A percentile compares a stretch with the other conserved stretches of the same genome.
These are phyloP conservation scores for Marisa cornuarietis DNA, from an alignment of 1,140 invertebrate species.

Conservation along the genomic window DNA sequence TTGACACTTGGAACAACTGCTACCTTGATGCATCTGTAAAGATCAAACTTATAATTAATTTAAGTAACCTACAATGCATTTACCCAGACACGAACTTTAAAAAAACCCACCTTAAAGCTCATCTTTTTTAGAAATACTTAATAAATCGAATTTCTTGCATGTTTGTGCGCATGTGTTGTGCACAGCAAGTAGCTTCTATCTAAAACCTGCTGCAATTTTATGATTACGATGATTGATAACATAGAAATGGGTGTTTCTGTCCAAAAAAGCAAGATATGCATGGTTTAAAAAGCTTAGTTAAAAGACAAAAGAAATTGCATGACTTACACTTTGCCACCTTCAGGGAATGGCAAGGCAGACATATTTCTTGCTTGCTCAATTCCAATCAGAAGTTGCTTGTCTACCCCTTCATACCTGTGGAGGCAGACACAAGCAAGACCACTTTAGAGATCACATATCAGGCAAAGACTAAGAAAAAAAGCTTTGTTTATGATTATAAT, in stretches of 20 bases:
- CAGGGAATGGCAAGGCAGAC: constrained; percentile 81
- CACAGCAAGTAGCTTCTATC: too few species aligned
- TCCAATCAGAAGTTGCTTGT: constrained; percentile 83
- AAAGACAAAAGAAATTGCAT: not conserved
- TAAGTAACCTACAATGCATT: too few species aligned
- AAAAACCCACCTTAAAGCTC: too few species aligned
- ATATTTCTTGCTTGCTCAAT: constrained; percentile 91
- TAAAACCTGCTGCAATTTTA: too few species aligned
- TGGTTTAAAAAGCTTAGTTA: too few species aligned
- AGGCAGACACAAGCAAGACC: not conserved
- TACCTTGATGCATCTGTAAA: constrained; percentile 79
- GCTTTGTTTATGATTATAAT: not conserved
- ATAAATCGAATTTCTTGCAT: too few species aligned
- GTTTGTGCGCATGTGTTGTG: too few species aligned
- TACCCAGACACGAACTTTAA: too few species aligned
- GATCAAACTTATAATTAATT: not conserved
- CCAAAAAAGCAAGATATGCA: too few species aligned
- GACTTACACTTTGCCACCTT: constrained; percentile 81
- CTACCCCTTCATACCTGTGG: constrained; percentile 81
- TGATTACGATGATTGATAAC: too few species aligned
- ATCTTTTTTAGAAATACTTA: too few species aligned
- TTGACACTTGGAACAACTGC: constrained; percentile 77
- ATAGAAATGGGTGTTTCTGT: too few species aligned
- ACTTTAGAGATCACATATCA: not conserved
- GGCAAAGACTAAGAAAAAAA: not conserved